Evolutionary conservation across 2,113 vertebrate species (phyloP).

Genomic region (Anguilla japonica): DNA sequence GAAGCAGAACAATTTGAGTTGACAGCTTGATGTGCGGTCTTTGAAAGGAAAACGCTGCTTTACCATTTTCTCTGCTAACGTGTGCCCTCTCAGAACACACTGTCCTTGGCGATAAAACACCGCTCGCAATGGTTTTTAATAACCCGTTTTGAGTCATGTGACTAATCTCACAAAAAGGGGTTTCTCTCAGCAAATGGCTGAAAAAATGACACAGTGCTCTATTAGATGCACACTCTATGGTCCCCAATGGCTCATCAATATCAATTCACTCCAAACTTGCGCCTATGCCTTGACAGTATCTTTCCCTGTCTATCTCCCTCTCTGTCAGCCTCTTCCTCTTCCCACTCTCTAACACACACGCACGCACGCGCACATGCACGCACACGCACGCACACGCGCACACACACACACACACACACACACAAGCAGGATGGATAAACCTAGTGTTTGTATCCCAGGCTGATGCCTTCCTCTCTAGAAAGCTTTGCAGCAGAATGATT

Average conservation of each 20-base stretch:
- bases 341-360: not conserved
- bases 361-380: not conserved
- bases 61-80: not conserved
- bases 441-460: not conserved
- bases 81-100: not conserved
- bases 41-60: not conserved
- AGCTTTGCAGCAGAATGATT: constrained; percentile 20
- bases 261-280: not conserved
- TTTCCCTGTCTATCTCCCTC: not conserved
- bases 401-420: not conserved
- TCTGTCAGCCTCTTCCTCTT: not conserved
- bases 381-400: not conserved
- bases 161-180: not conserved
- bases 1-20: not conserved
- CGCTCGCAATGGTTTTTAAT: not conserved
- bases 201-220: not conserved
- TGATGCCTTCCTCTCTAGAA: not conserved
- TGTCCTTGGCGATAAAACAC: not conserved
- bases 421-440: not conserved
- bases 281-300: not conserved
- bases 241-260: constrained; percentile 3
- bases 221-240: not conserved
- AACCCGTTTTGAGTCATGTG: not conserved
- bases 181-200: not conserved
- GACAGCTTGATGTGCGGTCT: not conserved